Conservation (phyloP, 2,888 invertebrate species). For the Tiliacea citrago region DNA sequence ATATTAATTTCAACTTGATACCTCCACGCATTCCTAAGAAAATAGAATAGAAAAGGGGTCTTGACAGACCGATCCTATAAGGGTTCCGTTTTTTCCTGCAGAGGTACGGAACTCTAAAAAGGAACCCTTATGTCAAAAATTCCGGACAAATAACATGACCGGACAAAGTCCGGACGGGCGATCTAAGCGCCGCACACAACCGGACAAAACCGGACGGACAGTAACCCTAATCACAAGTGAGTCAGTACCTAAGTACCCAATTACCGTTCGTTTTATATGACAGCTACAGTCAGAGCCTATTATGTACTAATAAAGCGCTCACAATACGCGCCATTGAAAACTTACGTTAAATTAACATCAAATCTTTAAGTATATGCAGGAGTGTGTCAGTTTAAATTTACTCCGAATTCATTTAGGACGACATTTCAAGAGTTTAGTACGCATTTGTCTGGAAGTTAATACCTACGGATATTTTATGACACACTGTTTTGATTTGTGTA, state of each 20-base stretch:
- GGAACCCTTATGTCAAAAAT: no score
- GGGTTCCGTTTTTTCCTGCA: no score
- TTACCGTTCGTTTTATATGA: conserved; percentile 51
- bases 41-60: no score
- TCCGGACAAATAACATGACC: not conserved
- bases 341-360: conserved; percentile 44
- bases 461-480: conserved; percentile 8
- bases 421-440: conserved; percentile 35
- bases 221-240: conserved; percentile 2
- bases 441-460: conserved; percentile 28
- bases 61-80: no score
- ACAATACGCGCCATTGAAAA: conserved; percentile 41
- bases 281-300: conserved; percentile 33
- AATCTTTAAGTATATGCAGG: conserved; percentile 31
- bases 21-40: no score
- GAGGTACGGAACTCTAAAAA: no score
- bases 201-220: not conserved
- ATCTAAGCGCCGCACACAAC: not conserved
- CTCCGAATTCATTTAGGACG: conserved; percentile 44
- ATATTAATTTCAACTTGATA: no score
- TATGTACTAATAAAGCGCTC: conserved; percentile 40
- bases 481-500: conserved; percentile 26
- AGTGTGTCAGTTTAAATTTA: conserved; percentile 41
- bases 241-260: conserved; percentile 30
- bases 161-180: not conserved